phyloP scores from a whole-genome alignment of 1,140 invertebrate species.

The Drosophila bocki region DNA sequence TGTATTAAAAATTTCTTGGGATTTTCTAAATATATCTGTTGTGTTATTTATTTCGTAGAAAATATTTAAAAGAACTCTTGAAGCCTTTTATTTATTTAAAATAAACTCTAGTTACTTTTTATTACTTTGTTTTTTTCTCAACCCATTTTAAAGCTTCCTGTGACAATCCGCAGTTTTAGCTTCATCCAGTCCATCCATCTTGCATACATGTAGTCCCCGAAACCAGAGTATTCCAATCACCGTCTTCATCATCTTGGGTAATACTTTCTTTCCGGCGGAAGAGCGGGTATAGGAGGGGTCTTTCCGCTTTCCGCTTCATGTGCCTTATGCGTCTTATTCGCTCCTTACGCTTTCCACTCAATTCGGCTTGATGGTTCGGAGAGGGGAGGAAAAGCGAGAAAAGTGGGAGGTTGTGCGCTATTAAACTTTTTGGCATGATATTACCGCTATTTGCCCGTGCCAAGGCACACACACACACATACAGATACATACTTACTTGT shows the following conservation, averaged over 20 bases:
- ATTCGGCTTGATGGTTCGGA: conserved; percentile 57
- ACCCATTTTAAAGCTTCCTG: conserved; percentile 6
- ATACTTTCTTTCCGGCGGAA: conserved; percentile 27
- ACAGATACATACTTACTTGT: conserved; percentile 66
- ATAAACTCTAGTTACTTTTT: neutral
- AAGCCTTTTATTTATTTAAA: neutral
- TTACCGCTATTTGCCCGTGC: conserved; percentile 65
- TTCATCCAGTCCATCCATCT: conserved; percentile 35
- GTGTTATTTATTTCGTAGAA: neutral
- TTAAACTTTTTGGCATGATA: conserved; percentile 82
- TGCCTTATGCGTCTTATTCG: conserved; percentile 53
- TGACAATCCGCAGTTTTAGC: conserved; percentile 7
- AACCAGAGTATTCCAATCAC: conserved; percentile 42
- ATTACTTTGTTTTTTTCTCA: neutral
- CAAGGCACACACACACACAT: conserved; percentile 30
- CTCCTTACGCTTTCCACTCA: conserved; percentile 76
- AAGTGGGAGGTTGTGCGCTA: conserved; percentile 67
- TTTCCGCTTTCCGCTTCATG: conserved; percentile 67
- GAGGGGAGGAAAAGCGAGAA: neutral
- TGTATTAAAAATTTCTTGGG: too few relatives aligned
- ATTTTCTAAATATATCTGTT: neutral
- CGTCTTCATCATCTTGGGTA: conserved; percentile 37
- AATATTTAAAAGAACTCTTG: neutral
- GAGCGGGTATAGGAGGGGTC: neutral
- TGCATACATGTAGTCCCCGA: conserved; percentile 6